These are phyloP conservation scores for Drosophila kanekoi DNA, from an alignment of 2,888 invertebrate species.

Conservation along the genomic window DNA sequence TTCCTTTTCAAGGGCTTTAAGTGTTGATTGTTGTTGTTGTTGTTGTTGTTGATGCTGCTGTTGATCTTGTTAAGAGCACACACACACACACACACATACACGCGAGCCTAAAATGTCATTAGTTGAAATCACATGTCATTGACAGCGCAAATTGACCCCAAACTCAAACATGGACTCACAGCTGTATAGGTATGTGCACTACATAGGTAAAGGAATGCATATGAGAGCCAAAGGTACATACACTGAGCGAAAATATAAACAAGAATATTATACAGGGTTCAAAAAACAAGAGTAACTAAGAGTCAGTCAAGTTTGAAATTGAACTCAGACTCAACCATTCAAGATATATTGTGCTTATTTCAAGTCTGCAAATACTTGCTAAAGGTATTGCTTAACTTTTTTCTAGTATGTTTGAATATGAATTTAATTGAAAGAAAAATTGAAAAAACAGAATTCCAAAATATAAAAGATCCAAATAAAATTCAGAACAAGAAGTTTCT, in stretches of 20 bases:
- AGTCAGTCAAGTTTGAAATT: no score
- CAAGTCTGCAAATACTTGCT: no score
- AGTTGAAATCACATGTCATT: conserved; percentile 79
- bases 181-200: not conserved
- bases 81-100: conserved; percentile 21
- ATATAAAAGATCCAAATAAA: no score
- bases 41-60: conserved; percentile 23
- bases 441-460: no score
- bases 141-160: conserved; percentile 68
- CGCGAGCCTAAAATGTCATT: conserved; percentile 71
- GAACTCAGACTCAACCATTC: no score
- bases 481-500: no score
- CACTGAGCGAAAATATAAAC: conserved; percentile 1
- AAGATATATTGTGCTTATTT: no score
- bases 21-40: conserved; percentile 7
- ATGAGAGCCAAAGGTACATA: not conserved
- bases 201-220: not conserved
- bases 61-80: conserved; percentile 39
- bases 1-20: conserved; percentile 31
- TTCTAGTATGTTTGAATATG: no score
- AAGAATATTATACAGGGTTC: not conserved
- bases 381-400: no score
- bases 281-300: no score
- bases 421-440: no score
- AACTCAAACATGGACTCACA: conserved; percentile 25